These are phyloP conservation scores for Lutjanus argentimaculatus DNA, from an alignment of 2,797 vertebrate species.

Conservation along the genomic window DNA sequence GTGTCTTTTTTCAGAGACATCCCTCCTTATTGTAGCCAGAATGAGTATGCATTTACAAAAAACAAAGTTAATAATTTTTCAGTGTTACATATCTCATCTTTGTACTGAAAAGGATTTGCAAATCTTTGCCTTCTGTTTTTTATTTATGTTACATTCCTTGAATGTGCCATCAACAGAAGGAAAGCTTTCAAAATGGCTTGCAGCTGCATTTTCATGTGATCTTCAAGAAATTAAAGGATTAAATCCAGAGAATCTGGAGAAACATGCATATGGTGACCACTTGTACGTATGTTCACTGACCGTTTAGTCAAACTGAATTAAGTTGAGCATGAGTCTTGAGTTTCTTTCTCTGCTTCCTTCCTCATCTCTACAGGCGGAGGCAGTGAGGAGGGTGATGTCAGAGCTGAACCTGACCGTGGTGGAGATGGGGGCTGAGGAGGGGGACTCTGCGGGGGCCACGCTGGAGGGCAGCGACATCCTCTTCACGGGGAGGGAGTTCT, in stretches of 20 bases:
- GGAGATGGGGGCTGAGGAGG: conserved; percentile 87
- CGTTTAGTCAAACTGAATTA: neutral
- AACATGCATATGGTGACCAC: neutral
- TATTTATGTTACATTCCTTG: neutral
- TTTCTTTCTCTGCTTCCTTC: neutral
- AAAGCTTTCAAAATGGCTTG: neutral
- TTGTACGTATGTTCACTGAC: neutral
- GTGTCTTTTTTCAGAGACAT: no score
- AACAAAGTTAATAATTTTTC: no score
- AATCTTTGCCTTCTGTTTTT: neutral
- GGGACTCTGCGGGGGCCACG: conserved; percentile 86
- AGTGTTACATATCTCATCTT: no score
- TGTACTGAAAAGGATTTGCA: no score
- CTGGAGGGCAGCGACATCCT: conserved; percentile 94
- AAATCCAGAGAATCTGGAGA: neutral
- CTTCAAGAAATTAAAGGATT: neutral
- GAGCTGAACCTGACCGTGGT: conserved; percentile 91
- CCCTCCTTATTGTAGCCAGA: no score
- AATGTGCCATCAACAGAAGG: neutral
- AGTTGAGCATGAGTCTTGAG: neutral
- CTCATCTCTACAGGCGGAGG: conserved; percentile 83
- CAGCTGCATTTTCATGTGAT: neutral
- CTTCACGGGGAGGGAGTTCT: conserved; percentile 94
- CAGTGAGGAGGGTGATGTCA: conserved; percentile 88
- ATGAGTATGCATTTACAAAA: no score